Percentiles rank a stretch among this genome's conserved stretches.
phyloP scores from a whole-genome alignment of 2,888 invertebrate genomes.

The Glaucopsyche alexis region DNA sequence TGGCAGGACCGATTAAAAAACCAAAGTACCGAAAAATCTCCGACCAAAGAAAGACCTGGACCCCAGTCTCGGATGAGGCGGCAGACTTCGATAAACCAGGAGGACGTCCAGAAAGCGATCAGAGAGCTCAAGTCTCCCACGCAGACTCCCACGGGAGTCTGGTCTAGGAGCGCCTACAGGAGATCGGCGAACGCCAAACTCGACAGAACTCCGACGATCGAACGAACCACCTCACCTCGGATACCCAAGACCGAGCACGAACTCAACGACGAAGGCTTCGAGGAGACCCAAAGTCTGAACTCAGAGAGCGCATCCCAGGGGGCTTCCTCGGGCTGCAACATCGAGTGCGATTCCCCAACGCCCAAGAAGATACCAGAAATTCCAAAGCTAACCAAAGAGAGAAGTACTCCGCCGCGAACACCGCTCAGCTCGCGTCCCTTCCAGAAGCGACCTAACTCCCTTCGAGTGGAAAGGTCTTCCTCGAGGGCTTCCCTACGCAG shows the following conservation, averaged over 20 bases:
- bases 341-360: constrained; percentile 80
- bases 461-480: constrained; percentile 86
- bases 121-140: constrained; percentile 83
- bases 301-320: constrained; percentile 93
- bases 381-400: constrained; percentile 77
- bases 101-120: constrained; percentile 85
- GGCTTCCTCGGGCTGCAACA: constrained; percentile 88
- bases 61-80: constrained; percentile 79
- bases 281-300: constrained; percentile 92
- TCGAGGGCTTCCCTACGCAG: constrained; percentile 90
- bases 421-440: constrained; percentile 57
- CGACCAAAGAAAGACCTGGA: constrained; percentile 68
- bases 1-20: constrained; percentile 86
- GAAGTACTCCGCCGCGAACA: constrained; percentile 63
- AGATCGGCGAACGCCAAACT: constrained; percentile 57
- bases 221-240: constrained; percentile 68
- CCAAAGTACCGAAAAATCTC: constrained; percentile 70
- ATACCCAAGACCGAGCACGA: constrained; percentile 84
- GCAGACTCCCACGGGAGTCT: constrained; percentile 80
- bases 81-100: constrained; percentile 85
- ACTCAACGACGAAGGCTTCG: constrained; percentile 93
- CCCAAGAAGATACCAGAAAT: constrained; percentile 67
- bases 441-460: constrained; percentile 63
- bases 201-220: constrained; percentile 50
- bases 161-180: constrained; percentile 75